A percentile compares a stretch with the other conserved stretches of the same genome.
phyloP scores from a whole-genome alignment of 2,888 invertebrate species.

The Blomia tropicalis region DNA sequence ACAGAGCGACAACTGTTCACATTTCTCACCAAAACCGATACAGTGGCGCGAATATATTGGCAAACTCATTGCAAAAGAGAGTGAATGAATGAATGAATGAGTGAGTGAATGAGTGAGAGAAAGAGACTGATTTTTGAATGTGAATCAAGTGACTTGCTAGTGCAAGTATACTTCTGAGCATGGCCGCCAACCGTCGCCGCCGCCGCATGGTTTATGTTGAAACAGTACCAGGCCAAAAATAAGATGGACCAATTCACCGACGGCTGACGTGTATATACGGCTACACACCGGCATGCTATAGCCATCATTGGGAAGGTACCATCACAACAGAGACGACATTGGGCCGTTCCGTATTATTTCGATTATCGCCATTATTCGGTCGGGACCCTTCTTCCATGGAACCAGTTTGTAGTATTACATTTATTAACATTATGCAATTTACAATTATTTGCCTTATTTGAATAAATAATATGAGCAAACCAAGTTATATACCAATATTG shows the following conservation, averaged over 20 bases:
- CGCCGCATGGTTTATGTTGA: too few species aligned
- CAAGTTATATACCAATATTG: not conserved
- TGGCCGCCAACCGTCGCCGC: too few species aligned
- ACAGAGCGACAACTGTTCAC: too few species aligned
- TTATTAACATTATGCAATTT: conserved; percentile 1
- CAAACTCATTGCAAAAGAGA: too few species aligned
- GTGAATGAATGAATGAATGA: too few species aligned
- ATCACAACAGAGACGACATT: not conserved
- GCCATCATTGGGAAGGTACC: conserved; percentile 9
- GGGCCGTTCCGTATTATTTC: conserved; percentile 2
- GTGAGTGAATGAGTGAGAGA: too few species aligned
- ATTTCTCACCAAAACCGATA: too few species aligned
- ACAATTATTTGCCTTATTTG: conserved; percentile 7
- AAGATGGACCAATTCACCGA: too few species aligned
- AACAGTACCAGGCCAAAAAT: too few species aligned
- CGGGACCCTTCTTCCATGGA: not conserved
- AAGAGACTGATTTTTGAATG: conserved; percentile 10
- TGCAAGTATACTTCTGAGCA: not conserved
- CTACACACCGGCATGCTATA: too few species aligned
- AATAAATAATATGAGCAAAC: not conserved
- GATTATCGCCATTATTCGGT: conserved; percentile 12
- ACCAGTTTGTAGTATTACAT: not conserved
- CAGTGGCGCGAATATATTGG: too few species aligned
- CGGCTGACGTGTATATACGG: too few species aligned
- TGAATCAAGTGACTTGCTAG: conserved; percentile 5